These are phyloP conservation scores for Tenthredo livida DNA, from an alignment of 2,888 invertebrate species.

Conservation along the genomic window DNA sequence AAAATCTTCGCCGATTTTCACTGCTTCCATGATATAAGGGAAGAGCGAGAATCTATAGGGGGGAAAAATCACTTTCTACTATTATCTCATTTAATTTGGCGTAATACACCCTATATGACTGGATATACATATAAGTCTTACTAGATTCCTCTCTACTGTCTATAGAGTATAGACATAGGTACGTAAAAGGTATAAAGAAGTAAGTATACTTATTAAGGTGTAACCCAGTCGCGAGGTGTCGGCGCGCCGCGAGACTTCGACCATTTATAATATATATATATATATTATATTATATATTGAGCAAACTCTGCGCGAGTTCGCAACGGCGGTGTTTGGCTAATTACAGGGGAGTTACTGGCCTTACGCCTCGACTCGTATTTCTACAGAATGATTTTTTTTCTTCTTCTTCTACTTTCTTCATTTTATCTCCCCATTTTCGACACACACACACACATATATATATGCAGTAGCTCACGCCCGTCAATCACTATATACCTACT, in stretches of 20 bases:
- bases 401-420: neutral
- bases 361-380: neutral
- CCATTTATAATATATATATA: neutral
- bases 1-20: too few species aligned
- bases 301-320: conserved; percentile 23
- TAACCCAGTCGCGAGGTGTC: conserved; percentile 46
- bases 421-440: neutral
- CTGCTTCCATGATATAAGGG: too few species aligned
- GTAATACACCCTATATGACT: neutral
- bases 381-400: neutral
- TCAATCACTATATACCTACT: conserved; percentile 5
- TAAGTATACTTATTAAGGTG: conserved; percentile 26
- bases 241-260: neutral
- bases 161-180: neutral
- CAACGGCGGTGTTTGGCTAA: conserved; percentile 33
- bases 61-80: neutral
- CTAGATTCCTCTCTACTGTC: neutral
- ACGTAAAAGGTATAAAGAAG: neutral
- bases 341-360: conserved; percentile 36
- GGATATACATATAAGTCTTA: neutral
- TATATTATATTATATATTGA: conserved; percentile 7
- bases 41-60: too few species aligned
- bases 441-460: neutral
- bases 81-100: neutral
- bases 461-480: conserved; percentile 3